These are phyloP conservation scores for Anhinga anhinga DNA, from an alignment of 2,113 vertebrate species.

Conservation along the genomic window DNA sequence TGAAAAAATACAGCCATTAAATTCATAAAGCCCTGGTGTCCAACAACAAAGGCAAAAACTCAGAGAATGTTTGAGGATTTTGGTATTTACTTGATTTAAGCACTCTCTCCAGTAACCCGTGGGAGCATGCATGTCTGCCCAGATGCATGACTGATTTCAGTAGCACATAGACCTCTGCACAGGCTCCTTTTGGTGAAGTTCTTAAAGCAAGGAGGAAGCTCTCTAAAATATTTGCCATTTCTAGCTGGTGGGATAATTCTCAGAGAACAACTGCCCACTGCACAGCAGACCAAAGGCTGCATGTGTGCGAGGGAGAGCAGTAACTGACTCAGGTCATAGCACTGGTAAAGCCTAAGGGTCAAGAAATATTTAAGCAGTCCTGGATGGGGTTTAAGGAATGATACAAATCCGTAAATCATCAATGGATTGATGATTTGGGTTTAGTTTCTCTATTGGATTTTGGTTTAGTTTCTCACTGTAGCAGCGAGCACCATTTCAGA, in stretches of 20 bases:
- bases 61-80: accelerated
- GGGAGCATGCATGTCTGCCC: accelerated
- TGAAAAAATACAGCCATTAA: not conserved
- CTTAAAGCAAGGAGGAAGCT: not conserved
- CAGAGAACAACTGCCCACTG: not conserved
- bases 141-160: accelerated
- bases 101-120: accelerated
- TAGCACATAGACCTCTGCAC: not conserved
- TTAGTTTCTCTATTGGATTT: not conserved
- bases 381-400: not conserved
- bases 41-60: not conserved
- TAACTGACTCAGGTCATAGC: accelerated
- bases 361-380: not conserved
- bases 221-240: not conserved
- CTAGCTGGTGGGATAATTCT: not conserved
- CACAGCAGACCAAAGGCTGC: not conserved
- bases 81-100: not conserved
- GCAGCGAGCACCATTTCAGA: accelerated
- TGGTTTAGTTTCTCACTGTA: not conserved
- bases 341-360: not conserved
- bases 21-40: not conserved
- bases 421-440: too few species aligned
- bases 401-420: not conserved
- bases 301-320: accelerated
- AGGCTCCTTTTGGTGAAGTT: not conserved